Evolutionary conservation across 2,888 invertebrate genomes (phyloP), one percentile per base, ranked within the genome.

Genomic region (Agonopterix heracliana): DNA sequence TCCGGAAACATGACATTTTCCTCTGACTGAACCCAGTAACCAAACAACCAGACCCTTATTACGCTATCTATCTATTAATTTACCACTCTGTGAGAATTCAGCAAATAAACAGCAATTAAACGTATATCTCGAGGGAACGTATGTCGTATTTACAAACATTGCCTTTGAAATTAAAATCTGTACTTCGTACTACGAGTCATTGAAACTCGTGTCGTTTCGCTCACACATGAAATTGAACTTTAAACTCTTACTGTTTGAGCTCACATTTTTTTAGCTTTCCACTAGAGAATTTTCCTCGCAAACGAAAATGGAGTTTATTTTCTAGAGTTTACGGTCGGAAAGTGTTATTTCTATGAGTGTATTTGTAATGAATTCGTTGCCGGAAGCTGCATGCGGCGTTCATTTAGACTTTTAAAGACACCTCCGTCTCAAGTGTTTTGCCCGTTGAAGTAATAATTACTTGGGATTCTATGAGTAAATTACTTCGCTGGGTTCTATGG

Each of bases 321-420:
- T 46, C 41, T 41, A 8, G 44, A 46, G 48, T 52, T 52, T 50
- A 50, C 44, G 50, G 47, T 47, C 35, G 46, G 36, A 52, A 50
- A 26, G 26, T 51, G 46, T 46, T 50, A 52, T 50, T 51, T 52
- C 51, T 46, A 54, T 51, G 57, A 53, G 56, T 61, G 61, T 56
- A 60, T 63, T 67, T 58, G 63, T 63, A 66, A 63, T 67, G 64
- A 64, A 67, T 67, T 62, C 62, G 54, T 60, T 50, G 51, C 47
- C 49, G 49, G 52, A 49, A 51, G 55, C 48, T 49, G 50, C 61
- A 63, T 64, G 56, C 59, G 52, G 55, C 60, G 59, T 51, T 53
- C 51, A 51, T 51, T 55, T 55, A 26, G 47, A 48, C 56, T 61
- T 61, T 66, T 60, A 54, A 53, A 56, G 53, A 59, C 57, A 54